Evolutionary conservation across 1,140 invertebrate genomes (phyloP), one percentile per base, ranked within the genome.

Genomic region (Lepidurus apus): DNA sequence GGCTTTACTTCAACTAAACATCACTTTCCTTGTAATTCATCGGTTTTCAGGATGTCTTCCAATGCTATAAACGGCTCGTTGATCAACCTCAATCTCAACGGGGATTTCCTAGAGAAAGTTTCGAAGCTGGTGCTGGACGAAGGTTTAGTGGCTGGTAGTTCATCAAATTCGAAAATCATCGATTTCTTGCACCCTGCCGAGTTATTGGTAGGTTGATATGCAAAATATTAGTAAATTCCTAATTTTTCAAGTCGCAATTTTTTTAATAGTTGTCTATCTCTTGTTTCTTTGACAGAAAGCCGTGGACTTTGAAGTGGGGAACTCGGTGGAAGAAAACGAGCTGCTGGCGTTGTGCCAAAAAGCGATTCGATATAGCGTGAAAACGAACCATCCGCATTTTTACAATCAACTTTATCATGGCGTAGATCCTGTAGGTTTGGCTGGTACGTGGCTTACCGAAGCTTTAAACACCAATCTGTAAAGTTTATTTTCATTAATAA

Each of bases 391-490:
- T 85, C 87, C 88, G 1, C 87, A 90, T 79, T 93, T 93, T 83
- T 88, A 90, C 80, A 94, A 93, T 86, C 92, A 93, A 83, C 85
- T 94, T 3, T 93, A 90, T 82, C 91, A 89, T n/a, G 91, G 89
- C 24, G 84, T 89, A 1, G 92, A 94, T 83, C 87, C 89, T 7
- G 92, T 91, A 82, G 92, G 91, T 8, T 82, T 94, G 53, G 89
- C 88, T n/a, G 93, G 90, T 7, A 86, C 91, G 13, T 92, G 90
- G 89, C 85, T 94, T 42, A 88, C 91, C 2, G 92, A 93, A 80
- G 89, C 90, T 6, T 87, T 93, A 77, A 94, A 93, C 82, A 92
- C 92, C 9, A 92, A 91, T 85, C 89, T 92, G 91, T 93, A 88
- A 88, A 34, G 34, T 34, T 34, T 34, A 34, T 34, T 34, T 86